Evolutionary conservation across 2,888 invertebrate genomes (phyloP), one percentile per base, ranked within the genome.

Genomic region (Drosophila nr. fundita): DNA sequence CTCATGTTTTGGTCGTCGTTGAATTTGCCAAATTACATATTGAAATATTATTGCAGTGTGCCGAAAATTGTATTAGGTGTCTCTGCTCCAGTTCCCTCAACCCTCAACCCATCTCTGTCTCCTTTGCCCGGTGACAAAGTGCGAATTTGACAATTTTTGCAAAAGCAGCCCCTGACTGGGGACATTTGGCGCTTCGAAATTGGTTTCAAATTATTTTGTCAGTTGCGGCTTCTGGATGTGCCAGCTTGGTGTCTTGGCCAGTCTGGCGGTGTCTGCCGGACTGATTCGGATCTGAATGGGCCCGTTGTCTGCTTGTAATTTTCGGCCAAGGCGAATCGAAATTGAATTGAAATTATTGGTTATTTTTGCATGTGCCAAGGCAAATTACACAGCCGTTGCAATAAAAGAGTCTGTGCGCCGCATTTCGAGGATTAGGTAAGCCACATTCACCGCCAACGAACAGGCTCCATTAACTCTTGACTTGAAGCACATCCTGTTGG

Each of bases 191-290:
- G 82, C 74, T 78, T 61, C 8, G 81, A 91, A 92, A 91, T 92
- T 89, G 91, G 88, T 90, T 85, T 90, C 89, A 86, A 92, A 92
- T 92, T 92, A 91, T 90, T 89, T 86, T 92, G 90, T 90, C 91
- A 91, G 87, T 80, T 86, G 70, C 65, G 83, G 67, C 76, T 69
- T 59, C 27, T 27, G 38, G 60, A 48, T 55, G 55, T 42, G 57
- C 15, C 10, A 57, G 29, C 64, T 45, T 61, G 58, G 29, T 15
- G 40, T 52, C 52, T 60, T 53, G 71, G 54, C 74, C 69, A 67
- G 58, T 49, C 53, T 55, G 69, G 62, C 69, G 63, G 61, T 69
- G 55, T 34, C 60, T 75, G 82, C 86, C 80, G 27, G n/a, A 40
- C 55, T n/a, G 55, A 55, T n/a, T 38, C 38, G 13, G 8, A 13